Percentiles rank a stretch among this genome's conserved stretches.
phyloP scores from a whole-genome alignment of 53 echinoderm and acorn worm genomes.

The Temnopleurus reevesii region DNA sequence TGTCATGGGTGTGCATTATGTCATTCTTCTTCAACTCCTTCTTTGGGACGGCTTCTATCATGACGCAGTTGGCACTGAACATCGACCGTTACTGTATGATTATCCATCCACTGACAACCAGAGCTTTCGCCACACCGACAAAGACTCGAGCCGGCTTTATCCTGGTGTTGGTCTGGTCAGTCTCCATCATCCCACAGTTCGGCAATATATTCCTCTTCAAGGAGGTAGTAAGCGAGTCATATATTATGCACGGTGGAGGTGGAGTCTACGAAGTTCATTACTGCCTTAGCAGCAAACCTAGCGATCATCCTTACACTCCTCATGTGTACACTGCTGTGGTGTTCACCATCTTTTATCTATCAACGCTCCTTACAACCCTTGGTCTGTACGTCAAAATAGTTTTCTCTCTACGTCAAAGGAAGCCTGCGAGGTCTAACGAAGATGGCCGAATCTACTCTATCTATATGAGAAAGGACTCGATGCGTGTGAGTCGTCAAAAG shows the following conservation, averaged over 20 bases:
- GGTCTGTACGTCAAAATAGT: constrained; percentile 79
- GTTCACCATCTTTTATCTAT: constrained; percentile 80
- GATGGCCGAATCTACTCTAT: constrained; percentile 17
- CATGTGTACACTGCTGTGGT: constrained; percentile 80
- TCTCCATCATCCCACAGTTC: constrained; percentile 72
- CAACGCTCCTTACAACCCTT: constrained; percentile 73
- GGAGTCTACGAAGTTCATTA: constrained; percentile 65
- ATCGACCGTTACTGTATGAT: constrained; percentile 87
- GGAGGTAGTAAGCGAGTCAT: constrained; percentile 54
- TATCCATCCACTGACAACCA: constrained; percentile 77
- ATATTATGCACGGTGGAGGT: constrained; percentile 37
- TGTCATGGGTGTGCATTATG: constrained; percentile 57
- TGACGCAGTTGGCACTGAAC: constrained; percentile 87
- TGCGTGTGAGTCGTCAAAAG: constrained; percentile 13
- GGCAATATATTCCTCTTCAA: constrained; percentile 78
- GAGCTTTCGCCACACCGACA: constrained; percentile 67
- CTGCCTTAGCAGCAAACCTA: constrained; percentile 73
- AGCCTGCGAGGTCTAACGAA: neutral
- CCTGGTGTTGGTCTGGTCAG: constrained; percentile 78
- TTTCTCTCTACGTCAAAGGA: constrained; percentile 54
- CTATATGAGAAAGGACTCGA: neutral
- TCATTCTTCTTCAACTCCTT: constrained; percentile 79
- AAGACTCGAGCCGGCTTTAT: constrained; percentile 76
- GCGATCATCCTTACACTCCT: constrained; percentile 63
- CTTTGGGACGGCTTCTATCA: constrained; percentile 84